Percentiles rank a stretch among this genome's conserved stretches.
Evolutionary conservation across 2,888 invertebrate species (phyloP).

Genomic region (Quadroppia sp.): DNA sequence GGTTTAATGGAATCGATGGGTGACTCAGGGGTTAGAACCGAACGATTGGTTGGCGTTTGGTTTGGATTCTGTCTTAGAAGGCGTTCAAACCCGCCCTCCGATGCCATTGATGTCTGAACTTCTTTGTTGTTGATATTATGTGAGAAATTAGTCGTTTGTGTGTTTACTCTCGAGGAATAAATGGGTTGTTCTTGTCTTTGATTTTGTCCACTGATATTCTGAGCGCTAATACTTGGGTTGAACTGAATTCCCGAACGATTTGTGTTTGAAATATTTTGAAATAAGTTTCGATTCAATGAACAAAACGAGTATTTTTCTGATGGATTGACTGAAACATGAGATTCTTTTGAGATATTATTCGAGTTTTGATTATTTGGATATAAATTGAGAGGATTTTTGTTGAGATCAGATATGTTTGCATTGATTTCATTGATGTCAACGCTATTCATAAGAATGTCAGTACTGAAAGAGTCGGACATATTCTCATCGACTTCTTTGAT

Average conservation of each 20-base stretch:
- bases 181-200: not conserved
- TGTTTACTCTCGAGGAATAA: not conserved
- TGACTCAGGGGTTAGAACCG: conserved; percentile 1
- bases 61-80: not conserved
- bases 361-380: not conserved
- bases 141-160: conserved; percentile 48
- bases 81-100: conserved; percentile 9
- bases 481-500: conserved; percentile 47
- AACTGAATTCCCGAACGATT: not conserved
- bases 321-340: not conserved
- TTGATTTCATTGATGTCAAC: conserved; percentile 1
- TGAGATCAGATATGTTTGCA: not conserved
- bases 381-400: not conserved
- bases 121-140: conserved; percentile 49
- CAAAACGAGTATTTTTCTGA: not conserved
- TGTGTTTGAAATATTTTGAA: not conserved
- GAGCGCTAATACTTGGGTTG: not conserved
- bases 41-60: not conserved
- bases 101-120: conserved; percentile 48
- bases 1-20: conserved; percentile 54
- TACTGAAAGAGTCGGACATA: conserved; percentile 45
- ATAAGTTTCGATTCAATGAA: no score
- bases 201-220: not conserved
- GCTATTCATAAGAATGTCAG: conserved; percentile 46
- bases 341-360: not conserved